phyloP scores from a whole-genome alignment of 1,140 invertebrate genomes.

The Andrena cerasifolii region DNA sequence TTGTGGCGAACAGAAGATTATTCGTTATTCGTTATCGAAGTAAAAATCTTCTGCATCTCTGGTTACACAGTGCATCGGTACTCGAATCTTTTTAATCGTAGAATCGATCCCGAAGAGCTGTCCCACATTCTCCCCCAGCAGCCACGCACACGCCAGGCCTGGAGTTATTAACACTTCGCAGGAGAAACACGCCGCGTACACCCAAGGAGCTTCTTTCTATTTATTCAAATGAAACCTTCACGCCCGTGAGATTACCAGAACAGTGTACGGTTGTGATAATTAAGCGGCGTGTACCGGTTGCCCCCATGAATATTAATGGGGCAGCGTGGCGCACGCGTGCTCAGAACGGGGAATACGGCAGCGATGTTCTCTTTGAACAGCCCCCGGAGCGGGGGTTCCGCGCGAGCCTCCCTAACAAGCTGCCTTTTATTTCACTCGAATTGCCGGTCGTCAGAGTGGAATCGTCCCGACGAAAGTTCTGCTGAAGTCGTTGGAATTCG shows the following conservation, averaged over 20 bases:
- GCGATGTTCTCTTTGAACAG: not conserved
- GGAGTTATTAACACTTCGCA: not conserved
- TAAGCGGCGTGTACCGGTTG: not conserved
- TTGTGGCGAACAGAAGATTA: too few species aligned
- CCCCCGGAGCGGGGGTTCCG: not conserved
- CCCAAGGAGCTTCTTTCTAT: not conserved
- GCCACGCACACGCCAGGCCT: not conserved
- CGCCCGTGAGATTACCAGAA: constrained; percentile 24
- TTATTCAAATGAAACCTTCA: constrained; percentile 29
- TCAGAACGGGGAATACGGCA: too few species aligned
- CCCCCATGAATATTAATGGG: constrained; percentile 38
- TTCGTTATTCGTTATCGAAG: too few species aligned
- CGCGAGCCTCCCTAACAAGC: not conserved
- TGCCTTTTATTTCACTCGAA: not conserved
- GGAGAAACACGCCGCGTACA: not conserved
- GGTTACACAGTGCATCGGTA: too few species aligned
- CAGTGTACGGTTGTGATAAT: constrained; percentile 15
- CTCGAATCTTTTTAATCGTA: too few species aligned
- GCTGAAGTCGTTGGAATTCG: not conserved
- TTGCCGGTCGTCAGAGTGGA: constrained; percentile 2
- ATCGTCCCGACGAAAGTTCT: not conserved
- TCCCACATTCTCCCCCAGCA: too few species aligned
- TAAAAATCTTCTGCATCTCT: too few species aligned
- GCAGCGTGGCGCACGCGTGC: not conserved
- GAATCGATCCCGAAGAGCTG: too few species aligned